These are phyloP conservation scores for Pachycephala philippinensis DNA, from an alignment of 2,113 vertebrate species.

Conservation along the genomic window DNA sequence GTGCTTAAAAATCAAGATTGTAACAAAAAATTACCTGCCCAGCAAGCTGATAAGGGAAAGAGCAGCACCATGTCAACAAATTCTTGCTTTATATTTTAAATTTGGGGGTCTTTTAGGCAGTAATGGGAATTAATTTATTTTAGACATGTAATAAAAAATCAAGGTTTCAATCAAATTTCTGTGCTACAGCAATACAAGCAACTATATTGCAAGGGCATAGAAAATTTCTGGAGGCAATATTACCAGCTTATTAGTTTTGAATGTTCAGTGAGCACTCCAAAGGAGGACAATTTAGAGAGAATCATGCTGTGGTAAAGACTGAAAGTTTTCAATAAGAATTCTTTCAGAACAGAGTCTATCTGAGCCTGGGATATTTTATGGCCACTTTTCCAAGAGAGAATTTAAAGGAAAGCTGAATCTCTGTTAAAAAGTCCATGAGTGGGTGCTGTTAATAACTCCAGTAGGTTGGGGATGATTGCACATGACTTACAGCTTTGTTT, in stretches of 20 bases:
- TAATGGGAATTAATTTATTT: neutral
- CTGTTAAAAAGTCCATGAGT: neutral
- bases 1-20: neutral
- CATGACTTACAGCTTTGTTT: conserved; percentile 35
- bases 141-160: neutral
- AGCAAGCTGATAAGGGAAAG: neutral
- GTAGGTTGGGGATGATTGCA: neutral
- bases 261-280: neutral
- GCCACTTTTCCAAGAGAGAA: neutral
- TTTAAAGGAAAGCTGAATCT: neutral
- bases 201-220: neutral
- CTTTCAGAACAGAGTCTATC: neutral
- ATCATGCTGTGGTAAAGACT: neutral
- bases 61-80: neutral
- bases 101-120: neutral
- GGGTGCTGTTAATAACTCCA: neutral
- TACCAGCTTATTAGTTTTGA: neutral
- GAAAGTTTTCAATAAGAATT: neutral
- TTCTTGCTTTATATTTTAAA: neutral
- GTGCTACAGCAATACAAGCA: neutral
- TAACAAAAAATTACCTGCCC: neutral
- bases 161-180: neutral
- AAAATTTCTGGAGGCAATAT: neutral
- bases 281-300: neutral
- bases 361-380: neutral